phyloP scores from a whole-genome alignment of 2,888 invertebrate genomes.

The Scaptomyza cyrtandrae region DNA sequence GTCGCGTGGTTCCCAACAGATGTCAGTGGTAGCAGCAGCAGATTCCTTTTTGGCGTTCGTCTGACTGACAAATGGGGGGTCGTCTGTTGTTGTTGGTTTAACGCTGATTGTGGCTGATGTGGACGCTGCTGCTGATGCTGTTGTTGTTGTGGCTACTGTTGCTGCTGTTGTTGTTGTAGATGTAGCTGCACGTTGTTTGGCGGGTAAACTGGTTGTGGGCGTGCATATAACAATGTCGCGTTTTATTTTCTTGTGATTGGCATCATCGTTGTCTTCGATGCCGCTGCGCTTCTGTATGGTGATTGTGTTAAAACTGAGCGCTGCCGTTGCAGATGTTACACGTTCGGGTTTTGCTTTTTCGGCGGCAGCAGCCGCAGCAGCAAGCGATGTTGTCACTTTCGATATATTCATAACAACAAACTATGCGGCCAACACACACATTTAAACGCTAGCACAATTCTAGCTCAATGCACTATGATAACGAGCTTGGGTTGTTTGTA shows the following conservation, averaged over 20 bases:
- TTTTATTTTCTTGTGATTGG: constrained; percentile 67
- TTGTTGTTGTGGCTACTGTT: constrained; percentile 27
- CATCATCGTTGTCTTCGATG: constrained; percentile 61
- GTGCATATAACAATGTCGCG: constrained; percentile 67
- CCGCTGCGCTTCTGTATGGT: constrained; percentile 72
- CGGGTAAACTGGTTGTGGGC: constrained; percentile 65
- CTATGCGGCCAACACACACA: constrained; percentile 54
- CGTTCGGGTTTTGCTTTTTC: constrained; percentile 80
- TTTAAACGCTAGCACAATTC: constrained; percentile 50
- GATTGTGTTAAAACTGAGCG: constrained; percentile 66
- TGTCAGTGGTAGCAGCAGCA: constrained; percentile 23
- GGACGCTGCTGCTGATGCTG: constrained; percentile 5
- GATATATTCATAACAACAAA: constrained; percentile 79
- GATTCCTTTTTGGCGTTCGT: constrained; percentile 45
- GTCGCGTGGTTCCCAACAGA: constrained; percentile 51
- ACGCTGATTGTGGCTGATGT: constrained; percentile 28
- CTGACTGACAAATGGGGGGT: constrained; percentile 33
- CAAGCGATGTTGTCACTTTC: constrained; percentile 80
- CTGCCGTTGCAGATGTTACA: constrained; percentile 72
- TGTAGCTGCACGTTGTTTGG: constrained; percentile 66
- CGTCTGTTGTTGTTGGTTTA: constrained; percentile 31
- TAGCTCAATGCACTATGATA: constrained; percentile 52
- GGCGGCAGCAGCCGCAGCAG: constrained; percentile 78
- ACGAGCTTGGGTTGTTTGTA: constrained; percentile 41
- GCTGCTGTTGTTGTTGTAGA: constrained; percentile 30